Evolutionary conservation across 1,140 invertebrate species (phyloP).

Genomic region (Aporrectodea caliginosa): DNA sequence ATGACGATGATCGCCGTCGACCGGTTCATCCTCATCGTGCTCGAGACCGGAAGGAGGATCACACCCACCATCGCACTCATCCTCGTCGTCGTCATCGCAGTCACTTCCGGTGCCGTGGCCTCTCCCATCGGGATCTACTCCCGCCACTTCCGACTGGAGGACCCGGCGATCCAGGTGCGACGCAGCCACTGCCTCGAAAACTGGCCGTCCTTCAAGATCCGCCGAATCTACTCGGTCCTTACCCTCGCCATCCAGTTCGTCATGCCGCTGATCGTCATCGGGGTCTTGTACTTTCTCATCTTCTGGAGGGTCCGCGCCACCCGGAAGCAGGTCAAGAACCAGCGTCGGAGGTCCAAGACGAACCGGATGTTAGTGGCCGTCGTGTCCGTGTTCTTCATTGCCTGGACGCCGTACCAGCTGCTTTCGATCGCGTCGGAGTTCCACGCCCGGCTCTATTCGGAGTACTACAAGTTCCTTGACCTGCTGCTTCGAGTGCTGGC

Average conservation of each 20-base stretch:
- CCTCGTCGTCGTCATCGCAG: slow-evolving; percentile 23
- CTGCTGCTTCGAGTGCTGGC: slow-evolving; percentile 54
- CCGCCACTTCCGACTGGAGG: not conserved
- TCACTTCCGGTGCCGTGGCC: slow-evolving; percentile 24
- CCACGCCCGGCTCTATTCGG: slow-evolving; percentile 24
- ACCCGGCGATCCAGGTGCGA: slow-evolving; percentile 19
- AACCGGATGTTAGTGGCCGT: slow-evolving; percentile 43
- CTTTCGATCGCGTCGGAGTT: slow-evolving; percentile 56
- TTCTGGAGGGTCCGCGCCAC: slow-evolving; percentile 23
- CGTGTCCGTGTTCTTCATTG: slow-evolving; percentile 47
- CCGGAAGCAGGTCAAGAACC: not conserved
- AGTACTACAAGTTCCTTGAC: slow-evolving; percentile 47
- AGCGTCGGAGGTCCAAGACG: slow-evolving; percentile 32
- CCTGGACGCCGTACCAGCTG: slow-evolving; percentile 54
- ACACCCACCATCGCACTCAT: slow-evolving; percentile 27
- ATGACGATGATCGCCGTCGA: slow-evolving; percentile 33
- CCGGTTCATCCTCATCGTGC: slow-evolving; percentile 29
- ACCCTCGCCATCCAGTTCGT: slow-evolving; percentile 33
- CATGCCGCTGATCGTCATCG: slow-evolving; percentile 32
- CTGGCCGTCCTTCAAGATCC: slow-evolving; percentile 26
- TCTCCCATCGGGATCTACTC: slow-evolving; percentile 29
- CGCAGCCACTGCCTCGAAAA: slow-evolving; percentile 31
- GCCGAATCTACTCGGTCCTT: slow-evolving; percentile 32
- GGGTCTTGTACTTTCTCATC: slow-evolving; percentile 32
- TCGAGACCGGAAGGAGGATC: slow-evolving; percentile 17